Evolutionary conservation across 2,113 vertebrate genomes (phyloP), one percentile per base, ranked within the genome.

Genomic region (Dipodomys spectabilis): DNA sequence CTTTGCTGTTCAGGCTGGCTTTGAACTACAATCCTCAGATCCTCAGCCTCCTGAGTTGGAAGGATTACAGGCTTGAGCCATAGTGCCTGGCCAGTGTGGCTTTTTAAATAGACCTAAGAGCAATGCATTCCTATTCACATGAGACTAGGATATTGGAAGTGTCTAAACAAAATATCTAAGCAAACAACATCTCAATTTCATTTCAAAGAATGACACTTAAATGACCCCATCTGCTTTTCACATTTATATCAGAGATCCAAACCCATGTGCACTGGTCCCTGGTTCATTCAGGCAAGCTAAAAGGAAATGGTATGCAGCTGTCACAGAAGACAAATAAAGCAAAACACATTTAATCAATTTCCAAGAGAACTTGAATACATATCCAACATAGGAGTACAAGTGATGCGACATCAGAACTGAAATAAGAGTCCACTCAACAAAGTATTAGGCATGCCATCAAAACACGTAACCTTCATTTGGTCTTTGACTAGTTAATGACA

Each of bases 301-400:
- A 84, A 13, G 69, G 53, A 86, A 44, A 78, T 16, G 4, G 1
- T 72, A 16, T 86, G 32, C 62, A 96, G 92, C 80, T 94, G 91
- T 62, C 89, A 89, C 4, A 94, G 81, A 86, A 89, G 93, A 89
- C 77, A 96, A 94, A 94, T 32, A 86, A 79, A 82, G 53, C 62
- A 28, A 93, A 95, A 94, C 77, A 92, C 23, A 69, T 57, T 82
- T 68, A 94, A 86, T 49, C 45, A 39, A 94, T 62, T 89, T 94
- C 65, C 92, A 91, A 53, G 1, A 82, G 71, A 95, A 90, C 22
- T 25, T 73, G 74, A 92, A 86, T 82, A 78, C 72, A 25, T 8
- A 62, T 72, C 79, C 57, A 67, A 96, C 90, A 97, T n/a, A 95
- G 77, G 93, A 94, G 28, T 74, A 82, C 23, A 79, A 5, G 60